Conservation (phyloP, 1,140 invertebrate genomes). For the Notospermus geniculatus region DNA sequence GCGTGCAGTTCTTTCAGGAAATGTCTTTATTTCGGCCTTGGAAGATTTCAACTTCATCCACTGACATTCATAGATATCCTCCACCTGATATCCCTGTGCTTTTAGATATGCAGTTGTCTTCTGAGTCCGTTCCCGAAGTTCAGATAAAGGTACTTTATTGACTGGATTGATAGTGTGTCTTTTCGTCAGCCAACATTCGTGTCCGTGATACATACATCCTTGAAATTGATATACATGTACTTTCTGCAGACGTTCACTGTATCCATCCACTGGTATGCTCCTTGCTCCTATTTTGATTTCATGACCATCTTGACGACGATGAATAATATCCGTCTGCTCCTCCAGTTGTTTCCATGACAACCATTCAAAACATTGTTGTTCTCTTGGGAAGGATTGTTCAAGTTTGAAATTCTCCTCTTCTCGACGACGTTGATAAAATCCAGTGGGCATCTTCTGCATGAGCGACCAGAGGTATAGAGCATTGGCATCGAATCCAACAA, state of each 20-base stretch:
- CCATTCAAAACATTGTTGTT: not conserved
- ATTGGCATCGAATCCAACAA: slow-evolving; percentile 22
- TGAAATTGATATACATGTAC: slow-evolving; percentile 19
- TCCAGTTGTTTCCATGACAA: not conserved
- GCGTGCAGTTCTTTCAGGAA: too few relatives aligned
- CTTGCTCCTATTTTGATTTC: too few relatives aligned
- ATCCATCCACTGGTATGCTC: not conserved
- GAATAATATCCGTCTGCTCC: not conserved
- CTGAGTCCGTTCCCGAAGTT: too few relatives aligned
- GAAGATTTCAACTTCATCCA: too few relatives aligned
- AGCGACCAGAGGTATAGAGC: slow-evolving; percentile 21
- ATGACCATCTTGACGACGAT: not conserved
- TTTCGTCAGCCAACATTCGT: too few relatives aligned
- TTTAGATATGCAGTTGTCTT: too few relatives aligned
- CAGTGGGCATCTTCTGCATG: slow-evolving; percentile 19
- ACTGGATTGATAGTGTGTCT: too few relatives aligned
- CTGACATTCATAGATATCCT: too few relatives aligned
- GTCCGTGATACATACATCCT: slow-evolving; percentile 25
- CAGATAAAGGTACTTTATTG: too few relatives aligned
- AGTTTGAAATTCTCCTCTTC: not conserved
- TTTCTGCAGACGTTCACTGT: slow-evolving; percentile 16
- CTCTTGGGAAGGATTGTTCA: not conserved
- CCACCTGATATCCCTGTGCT: too few relatives aligned
- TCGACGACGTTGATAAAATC: slow-evolving; percentile 15
- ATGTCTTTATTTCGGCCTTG: too few relatives aligned